Conservation (phyloP, 2,888 invertebrate species). For the Spilarctia lutea region DNA sequence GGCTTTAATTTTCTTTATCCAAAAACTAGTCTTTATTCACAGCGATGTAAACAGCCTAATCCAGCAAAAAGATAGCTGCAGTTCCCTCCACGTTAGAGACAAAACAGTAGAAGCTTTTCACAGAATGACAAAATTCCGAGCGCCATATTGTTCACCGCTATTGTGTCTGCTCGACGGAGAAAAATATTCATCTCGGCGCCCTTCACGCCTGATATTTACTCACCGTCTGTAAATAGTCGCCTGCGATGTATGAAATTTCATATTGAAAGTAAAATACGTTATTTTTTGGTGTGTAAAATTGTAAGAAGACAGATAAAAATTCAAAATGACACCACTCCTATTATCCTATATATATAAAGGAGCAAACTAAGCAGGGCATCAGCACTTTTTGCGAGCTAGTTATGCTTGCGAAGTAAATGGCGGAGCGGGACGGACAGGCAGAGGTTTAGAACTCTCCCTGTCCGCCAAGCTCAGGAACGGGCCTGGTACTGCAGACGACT, state of each 20-base stretch:
- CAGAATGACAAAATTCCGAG: conserved; percentile 55
- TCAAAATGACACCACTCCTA: too few species aligned
- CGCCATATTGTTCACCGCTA: conserved; percentile 60
- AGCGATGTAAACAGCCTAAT: conserved; percentile 49
- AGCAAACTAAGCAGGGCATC: too few species aligned
- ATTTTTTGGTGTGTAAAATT: conserved; percentile 1
- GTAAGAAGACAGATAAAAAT: too few species aligned
- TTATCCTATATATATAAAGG: too few species aligned
- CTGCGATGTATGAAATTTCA: conserved; percentile 38
- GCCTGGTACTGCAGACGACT: too few species aligned
- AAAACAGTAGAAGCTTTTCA: conserved; percentile 63
- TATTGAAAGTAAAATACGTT: conserved; percentile 40
- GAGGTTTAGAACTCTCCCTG: too few species aligned
- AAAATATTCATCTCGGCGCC: conserved; percentile 60
- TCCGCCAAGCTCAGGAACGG: too few species aligned
- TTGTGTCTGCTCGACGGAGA: conserved; percentile 54
- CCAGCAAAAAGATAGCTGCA: conserved; percentile 57
- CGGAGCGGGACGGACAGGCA: too few species aligned
- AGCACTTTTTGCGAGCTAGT: too few species aligned
- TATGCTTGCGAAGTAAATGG: too few species aligned
- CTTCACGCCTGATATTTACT: conserved; percentile 44
- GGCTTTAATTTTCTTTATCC: not conserved
- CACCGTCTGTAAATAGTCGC: conserved; percentile 47
- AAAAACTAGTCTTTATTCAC: conserved; percentile 14
- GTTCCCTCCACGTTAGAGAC: conserved; percentile 47